Evolutionary conservation across 2,113 vertebrate genomes (phyloP).

Genomic region (Phycodurus eques): DNA sequence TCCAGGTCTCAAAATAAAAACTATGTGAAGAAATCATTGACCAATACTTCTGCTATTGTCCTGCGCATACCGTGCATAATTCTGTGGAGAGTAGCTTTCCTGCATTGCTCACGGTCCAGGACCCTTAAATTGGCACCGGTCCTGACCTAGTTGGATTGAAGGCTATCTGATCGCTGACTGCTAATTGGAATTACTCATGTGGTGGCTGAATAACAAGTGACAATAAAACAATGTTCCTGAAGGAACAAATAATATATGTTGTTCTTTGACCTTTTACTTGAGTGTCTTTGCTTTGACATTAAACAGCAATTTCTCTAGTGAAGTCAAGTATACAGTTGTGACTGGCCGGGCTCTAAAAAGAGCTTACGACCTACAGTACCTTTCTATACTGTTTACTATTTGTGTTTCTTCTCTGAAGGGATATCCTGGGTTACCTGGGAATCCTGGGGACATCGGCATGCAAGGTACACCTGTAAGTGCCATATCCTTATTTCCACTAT

Average conservation of each 20-base stretch:
- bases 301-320: not conserved
- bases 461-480: constrained; percentile 86
- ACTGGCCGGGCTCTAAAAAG: no score
- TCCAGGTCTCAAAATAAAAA: not conserved
- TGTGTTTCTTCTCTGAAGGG: constrained; percentile 76
- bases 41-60: not conserved
- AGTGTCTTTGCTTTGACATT: not conserved
- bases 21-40: not conserved
- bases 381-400: constrained; percentile 15
- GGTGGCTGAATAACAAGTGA: constrained; percentile 30
- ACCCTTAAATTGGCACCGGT: constrained; percentile 18
- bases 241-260: no score
- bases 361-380: not conserved
- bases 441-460: constrained; percentile 82
- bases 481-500: not conserved
- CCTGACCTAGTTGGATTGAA: constrained; percentile 39
- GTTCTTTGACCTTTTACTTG: no score
- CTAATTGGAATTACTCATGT: constrained; percentile 28
- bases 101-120: constrained; percentile 3
- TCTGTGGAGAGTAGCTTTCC: constrained; percentile 11
- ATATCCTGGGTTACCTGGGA: constrained; percentile 85
- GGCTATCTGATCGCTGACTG: constrained; percentile 25
- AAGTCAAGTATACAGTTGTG: not conserved
- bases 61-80: constrained; percentile 5
- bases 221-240: no score